Evolutionary conservation across 92 coral and sea anemone species (phyloP).

Genomic region (Plumapathes pennacea): DNA sequence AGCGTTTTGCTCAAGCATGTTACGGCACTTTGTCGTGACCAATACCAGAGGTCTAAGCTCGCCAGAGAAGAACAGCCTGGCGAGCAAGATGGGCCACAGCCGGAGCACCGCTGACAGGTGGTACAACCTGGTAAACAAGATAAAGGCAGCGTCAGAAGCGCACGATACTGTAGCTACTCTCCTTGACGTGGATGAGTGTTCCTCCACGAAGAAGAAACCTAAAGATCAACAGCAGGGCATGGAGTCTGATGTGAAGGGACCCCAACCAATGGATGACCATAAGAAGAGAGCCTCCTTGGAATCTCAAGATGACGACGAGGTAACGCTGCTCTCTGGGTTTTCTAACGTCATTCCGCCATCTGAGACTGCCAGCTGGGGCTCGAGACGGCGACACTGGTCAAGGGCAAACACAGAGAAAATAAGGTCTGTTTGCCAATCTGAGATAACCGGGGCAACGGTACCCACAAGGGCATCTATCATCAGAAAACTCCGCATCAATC

Average conservation of each 20-base stretch:
- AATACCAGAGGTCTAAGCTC: conserved; percentile 10
- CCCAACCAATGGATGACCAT: too few species aligned
- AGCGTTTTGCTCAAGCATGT: conserved; percentile 11
- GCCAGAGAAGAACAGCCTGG: conserved; percentile 17
- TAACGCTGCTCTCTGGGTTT: background rate
- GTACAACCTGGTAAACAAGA: conserved; percentile 1
- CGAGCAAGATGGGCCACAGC: conserved; percentile 12
- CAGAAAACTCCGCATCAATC: conserved; percentile 2
- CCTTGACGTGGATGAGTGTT: too few species aligned
- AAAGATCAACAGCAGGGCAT: background rate
- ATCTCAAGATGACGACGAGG: conserved; percentile 1
- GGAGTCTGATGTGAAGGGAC: background rate
- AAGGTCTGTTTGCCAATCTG: conserved; percentile 5
- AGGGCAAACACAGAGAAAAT: conserved; percentile 4
- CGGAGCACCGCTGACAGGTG: conserved; percentile 2
- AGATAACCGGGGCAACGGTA: conserved; percentile 2
- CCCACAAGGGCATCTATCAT: conserved; percentile 3
- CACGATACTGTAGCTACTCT: background rate
- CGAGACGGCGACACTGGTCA: conserved; percentile 15
- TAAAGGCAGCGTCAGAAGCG: conserved; percentile 10
- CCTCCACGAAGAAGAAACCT: background rate
- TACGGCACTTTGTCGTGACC: conserved; percentile 6
- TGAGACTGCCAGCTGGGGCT: conserved; percentile 14
- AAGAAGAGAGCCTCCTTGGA: too few species aligned
- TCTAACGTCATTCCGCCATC: conserved; percentile 15